Percentiles rank a stretch among this genome's conserved stretches.
These are phyloP conservation scores for Desmophyllum pertusum DNA, from an alignment of 92 coral and sea anemone species.

Conservation along the genomic window DNA sequence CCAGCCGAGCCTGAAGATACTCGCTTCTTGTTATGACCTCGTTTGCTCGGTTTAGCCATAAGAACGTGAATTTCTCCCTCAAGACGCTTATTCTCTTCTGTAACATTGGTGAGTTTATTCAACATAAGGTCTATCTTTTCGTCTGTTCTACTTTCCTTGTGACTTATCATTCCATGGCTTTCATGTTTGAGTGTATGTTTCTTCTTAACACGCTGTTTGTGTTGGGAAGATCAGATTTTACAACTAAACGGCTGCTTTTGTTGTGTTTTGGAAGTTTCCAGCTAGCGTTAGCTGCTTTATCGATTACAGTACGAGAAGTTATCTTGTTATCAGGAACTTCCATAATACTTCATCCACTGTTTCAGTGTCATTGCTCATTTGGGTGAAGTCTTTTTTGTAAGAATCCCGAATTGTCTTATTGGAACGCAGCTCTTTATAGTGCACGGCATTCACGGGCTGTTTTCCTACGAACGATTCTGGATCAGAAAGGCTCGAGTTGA, in stretches of 20 bases:
- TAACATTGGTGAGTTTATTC: constrained; percentile 58
- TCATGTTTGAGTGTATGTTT: background rate
- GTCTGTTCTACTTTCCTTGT: constrained; percentile 12
- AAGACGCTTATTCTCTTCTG: constrained; percentile 65
- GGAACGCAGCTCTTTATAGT: constrained; percentile 54
- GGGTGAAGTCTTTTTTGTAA: constrained; percentile 8
- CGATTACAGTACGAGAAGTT: background rate
- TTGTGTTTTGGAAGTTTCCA: background rate
- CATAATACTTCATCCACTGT: constrained; percentile 35
- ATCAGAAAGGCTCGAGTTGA: constrained; percentile 31
- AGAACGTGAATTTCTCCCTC: constrained; percentile 63
- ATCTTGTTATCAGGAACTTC: constrained; percentile 16
- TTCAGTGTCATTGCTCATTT: constrained; percentile 21
- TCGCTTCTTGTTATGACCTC: background rate
- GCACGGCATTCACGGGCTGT: constrained; percentile 70
- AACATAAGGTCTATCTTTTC: constrained; percentile 57
- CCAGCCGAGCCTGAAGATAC: background rate
- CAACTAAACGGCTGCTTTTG: background rate
- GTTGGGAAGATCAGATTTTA: background rate
- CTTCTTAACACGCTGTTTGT: background rate
- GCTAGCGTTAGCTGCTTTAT: background rate
- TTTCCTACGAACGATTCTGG: constrained; percentile 18
- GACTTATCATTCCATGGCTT: background rate
- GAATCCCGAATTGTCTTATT: background rate
- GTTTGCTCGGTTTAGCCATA: background rate